phyloP scores from a whole-genome alignment of 1,140 invertebrate genomes.

The Aporrectodea caliginosa region DNA sequence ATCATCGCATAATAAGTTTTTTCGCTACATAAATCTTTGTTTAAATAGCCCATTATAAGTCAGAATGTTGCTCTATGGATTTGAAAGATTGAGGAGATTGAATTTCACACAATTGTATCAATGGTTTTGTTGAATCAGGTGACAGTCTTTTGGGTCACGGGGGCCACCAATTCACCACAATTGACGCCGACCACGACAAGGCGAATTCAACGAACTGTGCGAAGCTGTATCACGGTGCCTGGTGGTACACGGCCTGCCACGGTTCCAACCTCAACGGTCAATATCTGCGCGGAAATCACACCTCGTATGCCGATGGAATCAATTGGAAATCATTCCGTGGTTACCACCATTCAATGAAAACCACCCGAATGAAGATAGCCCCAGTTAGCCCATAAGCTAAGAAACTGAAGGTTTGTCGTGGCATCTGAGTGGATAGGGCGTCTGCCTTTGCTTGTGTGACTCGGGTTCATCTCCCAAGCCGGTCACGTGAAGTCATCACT shows the following conservation, averaged over 20 bases:
- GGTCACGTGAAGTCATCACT: too few relatives aligned
- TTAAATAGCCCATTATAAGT: too few relatives aligned
- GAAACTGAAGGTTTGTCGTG: too few relatives aligned
- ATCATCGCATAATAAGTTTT: too few relatives aligned
- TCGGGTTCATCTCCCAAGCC: too few relatives aligned
- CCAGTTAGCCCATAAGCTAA: too few relatives aligned
- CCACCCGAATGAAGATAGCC: constrained; percentile 21
- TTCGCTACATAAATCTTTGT: too few relatives aligned
- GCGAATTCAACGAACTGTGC: neutral
- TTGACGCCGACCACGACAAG: constrained; percentile 18
- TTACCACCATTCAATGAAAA: constrained; percentile 20
- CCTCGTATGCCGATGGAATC: constrained; percentile 26
- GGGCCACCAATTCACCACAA: constrained; percentile 6
- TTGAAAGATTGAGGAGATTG: neutral
- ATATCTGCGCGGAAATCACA: constrained; percentile 40
- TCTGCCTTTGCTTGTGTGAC: too few relatives aligned
- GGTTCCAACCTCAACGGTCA: constrained; percentile 47
- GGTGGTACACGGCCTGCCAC: constrained; percentile 49
- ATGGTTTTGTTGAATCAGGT: neutral
- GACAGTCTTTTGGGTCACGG: neutral
- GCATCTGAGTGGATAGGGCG: too few relatives aligned
- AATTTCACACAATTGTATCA: neutral
- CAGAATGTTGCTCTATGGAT: too few relatives aligned
- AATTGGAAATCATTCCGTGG: constrained; percentile 21
- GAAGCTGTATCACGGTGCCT: constrained; percentile 25